phyloP scores from a whole-genome alignment of 2,888 invertebrate species.

The Siphlonurus alternatus region DNA sequence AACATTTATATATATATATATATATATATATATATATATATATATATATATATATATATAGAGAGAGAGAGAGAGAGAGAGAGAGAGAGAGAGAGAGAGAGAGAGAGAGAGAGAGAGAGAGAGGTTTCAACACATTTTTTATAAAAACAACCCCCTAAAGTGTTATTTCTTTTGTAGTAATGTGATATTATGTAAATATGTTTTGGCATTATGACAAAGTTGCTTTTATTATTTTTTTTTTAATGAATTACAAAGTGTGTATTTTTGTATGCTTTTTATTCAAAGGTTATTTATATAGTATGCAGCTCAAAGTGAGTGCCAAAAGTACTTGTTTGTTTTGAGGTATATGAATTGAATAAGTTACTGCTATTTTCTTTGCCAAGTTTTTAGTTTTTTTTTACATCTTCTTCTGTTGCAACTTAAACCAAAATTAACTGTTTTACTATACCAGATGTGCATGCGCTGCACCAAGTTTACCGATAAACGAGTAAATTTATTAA shows the following conservation, averaged over 20 bases:
- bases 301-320: neutral
- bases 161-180: neutral
- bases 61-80: neutral
- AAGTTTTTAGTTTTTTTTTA: too few species aligned
- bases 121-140: neutral
- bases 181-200: neutral
- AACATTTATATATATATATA: too few species aligned
- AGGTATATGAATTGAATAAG: neutral
- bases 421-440: too few species aligned
- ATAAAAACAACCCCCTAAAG: neutral
- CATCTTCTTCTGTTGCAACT: too few species aligned
- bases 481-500: too few species aligned
- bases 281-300: neutral
- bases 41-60: neutral
- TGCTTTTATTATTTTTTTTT: neutral
- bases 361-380: too few species aligned
- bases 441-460: too few species aligned
- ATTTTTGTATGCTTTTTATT: neutral
- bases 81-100: neutral
- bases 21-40: neutral
- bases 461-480: too few species aligned
- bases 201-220: neutral
- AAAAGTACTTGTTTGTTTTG: neutral
- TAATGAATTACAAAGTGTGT: neutral
- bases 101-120: too few species aligned